Conservation (phyloP, 2,113 vertebrate genomes). For the Patagioenas fasciata region DNA sequence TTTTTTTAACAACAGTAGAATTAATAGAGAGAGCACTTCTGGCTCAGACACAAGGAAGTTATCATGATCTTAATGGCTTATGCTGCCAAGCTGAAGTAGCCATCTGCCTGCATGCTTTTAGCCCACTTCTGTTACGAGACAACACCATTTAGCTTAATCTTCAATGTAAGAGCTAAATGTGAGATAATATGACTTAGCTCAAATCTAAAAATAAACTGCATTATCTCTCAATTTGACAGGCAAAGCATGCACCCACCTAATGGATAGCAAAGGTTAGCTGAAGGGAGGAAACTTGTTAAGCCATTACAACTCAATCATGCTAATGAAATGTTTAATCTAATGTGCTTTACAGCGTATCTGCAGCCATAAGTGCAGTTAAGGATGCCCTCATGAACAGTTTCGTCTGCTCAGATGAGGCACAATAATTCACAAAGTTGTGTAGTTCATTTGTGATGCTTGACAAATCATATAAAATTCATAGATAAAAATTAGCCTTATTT, state of each 20-base stretch:
- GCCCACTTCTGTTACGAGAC: neutral
- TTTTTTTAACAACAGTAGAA: neutral
- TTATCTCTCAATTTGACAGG: slow-evolving; percentile 25
- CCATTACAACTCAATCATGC: slow-evolving; percentile 35
- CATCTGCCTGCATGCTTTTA: slow-evolving; percentile 53
- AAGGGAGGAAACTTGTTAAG: slow-evolving; percentile 45
- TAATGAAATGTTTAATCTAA: slow-evolving; percentile 41
- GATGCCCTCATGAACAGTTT: neutral
- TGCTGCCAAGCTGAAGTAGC: neutral
- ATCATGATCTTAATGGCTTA: neutral
- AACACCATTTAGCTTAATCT: slow-evolving; percentile 31
- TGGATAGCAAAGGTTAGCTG: slow-evolving; percentile 35
- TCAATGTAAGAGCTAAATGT: neutral
- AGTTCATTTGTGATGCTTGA: neutral
- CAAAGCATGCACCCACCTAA: slow-evolving; percentile 6
- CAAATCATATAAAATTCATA: neutral
- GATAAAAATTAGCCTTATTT: neutral
- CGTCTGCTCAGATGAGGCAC: neutral
- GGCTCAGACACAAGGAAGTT: slow-evolving; percentile 10
- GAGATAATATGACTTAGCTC: neutral
- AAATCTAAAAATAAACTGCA: slow-evolving; percentile 8
- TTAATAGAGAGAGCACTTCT: neutral
- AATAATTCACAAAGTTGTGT: neutral
- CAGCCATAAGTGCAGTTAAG: neutral
- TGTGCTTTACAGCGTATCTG: neutral